Conservation (phyloP, 2,797 vertebrate genomes). For the Decapterus maruadsi region DNA sequence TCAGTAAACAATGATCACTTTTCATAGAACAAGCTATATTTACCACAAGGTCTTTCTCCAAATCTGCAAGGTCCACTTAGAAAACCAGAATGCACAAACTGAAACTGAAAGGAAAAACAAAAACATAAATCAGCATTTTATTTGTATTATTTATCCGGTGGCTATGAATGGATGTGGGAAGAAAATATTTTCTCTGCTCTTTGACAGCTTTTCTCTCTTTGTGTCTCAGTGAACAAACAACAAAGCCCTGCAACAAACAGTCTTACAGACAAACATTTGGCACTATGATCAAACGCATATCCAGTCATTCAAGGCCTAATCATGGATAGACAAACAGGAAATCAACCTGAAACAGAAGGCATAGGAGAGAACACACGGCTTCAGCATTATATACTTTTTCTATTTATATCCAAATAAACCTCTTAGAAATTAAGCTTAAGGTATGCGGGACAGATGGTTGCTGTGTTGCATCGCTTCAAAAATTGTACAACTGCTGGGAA, state of each 20-base stretch:
- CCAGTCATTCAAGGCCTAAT: slow-evolving; percentile 66
- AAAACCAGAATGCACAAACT: slow-evolving; percentile 2
- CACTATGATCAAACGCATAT: slow-evolving; percentile 62
- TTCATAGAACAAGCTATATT: slow-evolving; percentile 22
- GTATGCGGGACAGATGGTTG: slow-evolving; percentile 57
- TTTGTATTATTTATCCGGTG: slow-evolving; percentile 56
- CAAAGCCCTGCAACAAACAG: slow-evolving; percentile 63
- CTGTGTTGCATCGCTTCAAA: slow-evolving; percentile 13
- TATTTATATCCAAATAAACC: slow-evolving; percentile 61
- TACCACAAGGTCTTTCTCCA: slow-evolving; percentile 13
- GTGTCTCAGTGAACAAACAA: slow-evolving; percentile 62
- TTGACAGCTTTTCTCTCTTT: slow-evolving; percentile 50
- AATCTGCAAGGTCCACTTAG: slow-evolving; percentile 31
- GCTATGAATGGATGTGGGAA: slow-evolving; percentile 43
- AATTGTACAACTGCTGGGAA: slow-evolving; percentile 29
- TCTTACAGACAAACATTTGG: slow-evolving; percentile 65
- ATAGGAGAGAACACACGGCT: slow-evolving; percentile 55
- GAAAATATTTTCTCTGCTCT: slow-evolving; percentile 53
- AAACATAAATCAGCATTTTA: slow-evolving; percentile 58
- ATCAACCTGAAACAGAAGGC: slow-evolving; percentile 57
- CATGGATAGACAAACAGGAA: slow-evolving; percentile 54
- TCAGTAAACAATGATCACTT: slow-evolving; percentile 30
- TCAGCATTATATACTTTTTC: slow-evolving; percentile 55
- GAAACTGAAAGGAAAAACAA: slow-evolving; percentile 12
- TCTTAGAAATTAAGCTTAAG: slow-evolving; percentile 57